Evolutionary conservation across 2,888 invertebrate genomes (phyloP), one percentile per base, ranked within the genome.

Genomic region (Resseliella maxima): DNA sequence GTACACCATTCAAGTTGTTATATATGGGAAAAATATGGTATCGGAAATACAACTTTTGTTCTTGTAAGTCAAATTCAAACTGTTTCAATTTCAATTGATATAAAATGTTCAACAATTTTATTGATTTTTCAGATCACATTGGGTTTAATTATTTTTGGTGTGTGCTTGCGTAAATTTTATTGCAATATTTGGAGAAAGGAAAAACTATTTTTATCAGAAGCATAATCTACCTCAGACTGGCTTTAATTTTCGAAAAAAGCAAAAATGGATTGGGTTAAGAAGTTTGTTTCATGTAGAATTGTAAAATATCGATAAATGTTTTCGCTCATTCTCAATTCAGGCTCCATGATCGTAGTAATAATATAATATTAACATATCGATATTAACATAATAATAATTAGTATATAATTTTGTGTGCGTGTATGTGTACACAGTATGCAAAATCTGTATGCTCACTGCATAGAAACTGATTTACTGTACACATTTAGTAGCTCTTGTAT

Each of bases 91-190:
- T n/a, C 41, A 85, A 38, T 41, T 41, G 41, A 85, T 85, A 85
- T 85, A 41, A 85, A 41, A 85, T 85, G 38, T 12, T 85, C 41
- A 41, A n/a, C 38, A 41, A 41, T 41, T 85, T 85, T 85, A 10
- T 85, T 45, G 85, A 85, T 85, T 45, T 85, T 85, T 85, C 81
- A 81, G 81, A 81, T 81, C 81, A 81, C 81, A 81, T 36, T 81
- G 81, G 36, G 81, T 81, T 81, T 36, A 36, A 81, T 81, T 81
- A 81, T 81, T 81, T 81, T 64, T 31, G 64, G 64, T 64, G 64
- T 64, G 64, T 64, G 64, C 64, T 64, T 24, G 24, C 24, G 64
- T 64, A 64, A 64, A 64, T 64, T 64, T 64, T 64, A 64, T 64
- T 27, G 64, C 64, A 64, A 64, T 31, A 27, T 31, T 31, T 64